These are phyloP conservation scores for Bergia sp. DNA, from an alignment of 92 coral and sea anemone species.

Conservation along the genomic window DNA sequence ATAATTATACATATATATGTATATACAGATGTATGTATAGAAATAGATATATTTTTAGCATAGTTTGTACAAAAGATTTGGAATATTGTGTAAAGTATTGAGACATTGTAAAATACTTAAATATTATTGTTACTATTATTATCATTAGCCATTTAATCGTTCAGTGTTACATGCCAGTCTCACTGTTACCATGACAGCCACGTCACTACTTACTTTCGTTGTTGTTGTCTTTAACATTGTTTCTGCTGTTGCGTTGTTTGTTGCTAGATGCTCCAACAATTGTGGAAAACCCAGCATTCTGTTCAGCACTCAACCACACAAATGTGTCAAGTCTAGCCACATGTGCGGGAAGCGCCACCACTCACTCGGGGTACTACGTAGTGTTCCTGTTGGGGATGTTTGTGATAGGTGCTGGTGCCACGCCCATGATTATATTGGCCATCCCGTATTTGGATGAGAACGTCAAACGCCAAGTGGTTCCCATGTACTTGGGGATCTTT, in stretches of 20 bases:
- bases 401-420: slow-evolving; percentile 63
- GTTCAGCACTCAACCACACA: slow-evolving; percentile 35
- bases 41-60: too few species aligned
- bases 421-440: slow-evolving; percentile 71
- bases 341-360: slow-evolving; percentile 4
- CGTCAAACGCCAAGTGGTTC: slow-evolving; percentile 65
- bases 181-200: neutral
- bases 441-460: slow-evolving; percentile 79
- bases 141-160: too few species aligned
- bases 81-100: too few species aligned
- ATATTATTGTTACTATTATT: too few species aligned
- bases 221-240: neutral
- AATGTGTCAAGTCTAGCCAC: slow-evolving; percentile 4
- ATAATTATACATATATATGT: too few species aligned
- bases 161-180: too few species aligned
- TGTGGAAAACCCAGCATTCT: slow-evolving; percentile 16
- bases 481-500: slow-evolving; percentile 75
- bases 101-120: too few species aligned
- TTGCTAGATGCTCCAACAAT: slow-evolving; percentile 12
- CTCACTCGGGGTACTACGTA: slow-evolving; percentile 57
- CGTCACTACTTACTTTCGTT: neutral
- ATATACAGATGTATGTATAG: too few species aligned
- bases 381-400: slow-evolving; percentile 77
- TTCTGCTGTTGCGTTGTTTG: neutral
- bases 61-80: too few species aligned